Base-by-base conservation (phyloP, 92 coral and sea anemone species). In the Pocillopora grandis region DNA sequence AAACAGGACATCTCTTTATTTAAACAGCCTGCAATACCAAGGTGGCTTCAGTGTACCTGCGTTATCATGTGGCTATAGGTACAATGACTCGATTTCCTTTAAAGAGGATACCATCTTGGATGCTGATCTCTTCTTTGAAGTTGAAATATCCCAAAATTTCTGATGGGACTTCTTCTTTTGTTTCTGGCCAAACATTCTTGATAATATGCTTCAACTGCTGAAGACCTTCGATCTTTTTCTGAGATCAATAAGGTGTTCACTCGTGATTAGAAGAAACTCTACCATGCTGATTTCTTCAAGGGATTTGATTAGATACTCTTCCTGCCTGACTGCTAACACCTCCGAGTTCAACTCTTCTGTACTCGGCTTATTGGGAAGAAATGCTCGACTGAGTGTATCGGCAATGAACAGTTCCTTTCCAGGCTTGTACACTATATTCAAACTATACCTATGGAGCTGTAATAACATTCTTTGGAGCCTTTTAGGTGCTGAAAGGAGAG, bases 41-140 rank as follows among this genome's bases (percentile, higher is more conserved):
- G 23, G 76, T 76, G 84, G 57, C 88, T 77, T 49, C 84, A 48
- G 67, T 78, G 78, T 10, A 85, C 62, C 76, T 76, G 35, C 82
- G 27, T 65, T 10, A 84, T 52, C 42, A 73, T 64, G 42, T 62
- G 80, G 20, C 75, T 76, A 0, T 12, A 23, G 84, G 77, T 9
- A 85, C 84, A 16, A 85, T 85, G 4, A 85, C 83, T 1, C 77
- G 12, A 56, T 76, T n/a, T n/a, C n/a, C n/a, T n/a, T n/a, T n/a
- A n/a, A n/a, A n/a, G n/a, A n/a, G n/a, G n/a, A n/a, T n/a, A n/a
- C n/a, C n/a, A n/a, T n/a, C n/a, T n/a, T n/a, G 88, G 2, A 85
- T 11, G 66, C 70, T 76, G 15, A 77, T 69, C 36, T 85, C 84
- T 42, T 77, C 88, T 58, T 58, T 52, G 23, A 74, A 84, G 74